Percentiles rank a stretch among this genome's conserved stretches.
Conservation (phyloP, 2,113 vertebrate species). For the Catharus minimus region DNA sequence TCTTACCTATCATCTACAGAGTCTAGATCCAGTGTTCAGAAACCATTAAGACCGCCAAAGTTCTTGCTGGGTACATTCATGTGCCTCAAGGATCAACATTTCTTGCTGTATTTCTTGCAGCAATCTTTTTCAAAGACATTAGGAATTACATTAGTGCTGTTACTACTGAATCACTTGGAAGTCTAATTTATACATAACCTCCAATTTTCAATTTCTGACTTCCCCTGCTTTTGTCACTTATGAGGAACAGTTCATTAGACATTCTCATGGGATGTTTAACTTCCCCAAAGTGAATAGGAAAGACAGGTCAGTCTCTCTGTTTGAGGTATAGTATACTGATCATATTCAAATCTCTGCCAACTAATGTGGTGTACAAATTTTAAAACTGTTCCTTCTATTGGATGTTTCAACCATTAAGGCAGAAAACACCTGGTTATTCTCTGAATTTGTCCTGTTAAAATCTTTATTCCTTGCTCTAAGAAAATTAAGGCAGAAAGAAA, state of each 20-base stretch:
- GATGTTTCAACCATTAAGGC: not conserved
- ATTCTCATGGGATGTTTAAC: not conserved
- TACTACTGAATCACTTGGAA: not conserved
- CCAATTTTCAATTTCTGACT: not conserved
- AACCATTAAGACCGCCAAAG: not conserved
- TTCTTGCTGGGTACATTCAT: not conserved
- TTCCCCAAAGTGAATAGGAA: not conserved
- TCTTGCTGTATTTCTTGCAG: not conserved
- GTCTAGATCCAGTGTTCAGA: not conserved
- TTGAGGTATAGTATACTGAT: not conserved
- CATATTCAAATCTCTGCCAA: not conserved
- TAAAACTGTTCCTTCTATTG: not conserved
- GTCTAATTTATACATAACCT: not conserved
- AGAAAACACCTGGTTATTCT: not conserved
- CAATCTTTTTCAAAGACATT: not conserved
- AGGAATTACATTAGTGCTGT: not conserved
- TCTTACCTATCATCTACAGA: not conserved
- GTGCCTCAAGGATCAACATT: not conserved
- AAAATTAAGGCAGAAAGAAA: not conserved
- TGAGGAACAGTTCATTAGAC: not conserved
- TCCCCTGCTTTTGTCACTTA: not conserved
- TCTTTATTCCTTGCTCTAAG: not conserved
- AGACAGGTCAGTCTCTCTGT: not conserved
- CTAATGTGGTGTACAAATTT: not conserved
- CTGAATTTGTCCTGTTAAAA: not conserved